Evolutionary conservation across 2,888 invertebrate genomes (phyloP).

Genomic region (Epirrhoe alternata): DNA sequence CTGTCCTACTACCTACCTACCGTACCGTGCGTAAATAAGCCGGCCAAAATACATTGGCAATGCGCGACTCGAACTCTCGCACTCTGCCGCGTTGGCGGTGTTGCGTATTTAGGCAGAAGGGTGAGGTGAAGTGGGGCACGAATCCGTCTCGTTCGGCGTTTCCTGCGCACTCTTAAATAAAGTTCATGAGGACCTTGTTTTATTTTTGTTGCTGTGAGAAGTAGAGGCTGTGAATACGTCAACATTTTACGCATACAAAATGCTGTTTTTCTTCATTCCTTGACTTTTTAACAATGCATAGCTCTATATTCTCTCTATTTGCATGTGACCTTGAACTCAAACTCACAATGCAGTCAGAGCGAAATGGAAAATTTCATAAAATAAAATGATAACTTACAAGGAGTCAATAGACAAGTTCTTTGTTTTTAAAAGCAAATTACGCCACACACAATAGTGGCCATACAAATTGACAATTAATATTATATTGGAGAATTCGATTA

Average conservation of each 20-base stretch:
- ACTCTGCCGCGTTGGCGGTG: too few species aligned
- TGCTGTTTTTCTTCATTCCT: background rate
- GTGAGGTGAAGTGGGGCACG: too few species aligned
- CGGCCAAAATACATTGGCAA: too few species aligned
- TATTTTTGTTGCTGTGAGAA: too few species aligned
- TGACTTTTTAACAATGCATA: background rate
- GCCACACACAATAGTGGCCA: background rate
- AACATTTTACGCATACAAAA: background rate
- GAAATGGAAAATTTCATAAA: background rate
- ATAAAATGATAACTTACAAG: background rate
- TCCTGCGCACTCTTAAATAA: too few species aligned
- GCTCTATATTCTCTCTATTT: background rate
- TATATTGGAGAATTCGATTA: background rate
- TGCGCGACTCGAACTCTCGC: too few species aligned
- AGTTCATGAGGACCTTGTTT: too few species aligned
- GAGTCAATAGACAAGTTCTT: background rate
- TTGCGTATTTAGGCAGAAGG: too few species aligned
- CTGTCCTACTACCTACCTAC: too few species aligned
- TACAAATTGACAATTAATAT: background rate
- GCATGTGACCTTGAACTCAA: constrained; percentile 3
- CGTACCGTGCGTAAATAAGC: too few species aligned
- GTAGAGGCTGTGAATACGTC: too few species aligned
- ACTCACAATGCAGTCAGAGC: background rate
- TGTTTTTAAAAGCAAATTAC: background rate
- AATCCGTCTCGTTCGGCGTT: too few species aligned